Evolutionary conservation across 2,888 invertebrate genomes (phyloP).

Genomic region (Papilio demoleus): DNA sequence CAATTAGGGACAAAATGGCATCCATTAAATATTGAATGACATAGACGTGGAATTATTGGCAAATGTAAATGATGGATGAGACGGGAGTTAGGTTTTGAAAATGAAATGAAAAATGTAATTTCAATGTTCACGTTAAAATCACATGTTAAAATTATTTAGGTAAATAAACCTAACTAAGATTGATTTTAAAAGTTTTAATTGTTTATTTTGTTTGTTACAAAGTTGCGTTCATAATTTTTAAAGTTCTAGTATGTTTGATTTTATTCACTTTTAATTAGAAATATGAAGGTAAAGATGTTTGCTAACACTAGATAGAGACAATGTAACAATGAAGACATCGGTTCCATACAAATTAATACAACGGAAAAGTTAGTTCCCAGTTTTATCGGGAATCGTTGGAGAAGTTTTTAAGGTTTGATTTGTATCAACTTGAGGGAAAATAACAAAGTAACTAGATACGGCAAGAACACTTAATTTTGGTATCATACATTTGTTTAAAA

Average conservation of each 20-base stretch:
- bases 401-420: slow-evolving; percentile 80
- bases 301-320: not conserved
- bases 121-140: not conserved
- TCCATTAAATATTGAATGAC: slow-evolving; percentile 39
- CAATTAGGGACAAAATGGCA: slow-evolving; percentile 40
- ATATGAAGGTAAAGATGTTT: not conserved
- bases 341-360: slow-evolving; percentile 69
- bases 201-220: not conserved
- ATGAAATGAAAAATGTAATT: slow-evolving; percentile 5
- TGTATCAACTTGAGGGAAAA: slow-evolving; percentile 63
- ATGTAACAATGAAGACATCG: slow-evolving; percentile 30
- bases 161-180: not conserved
- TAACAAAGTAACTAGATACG: slow-evolving; percentile 52
- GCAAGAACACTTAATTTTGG: slow-evolving; percentile 17
- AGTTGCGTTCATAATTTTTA: no score
- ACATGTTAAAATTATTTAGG: not conserved
- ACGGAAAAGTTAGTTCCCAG: slow-evolving; percentile 68
- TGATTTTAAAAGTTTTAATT: not conserved
- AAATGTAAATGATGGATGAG: slow-evolving; percentile 40
- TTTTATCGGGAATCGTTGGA: slow-evolving; percentile 75
- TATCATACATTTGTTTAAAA: no score
- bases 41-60: slow-evolving; percentile 35
- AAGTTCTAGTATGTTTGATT: no score
- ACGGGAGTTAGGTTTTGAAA: slow-evolving; percentile 27
- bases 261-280: not conserved